Conservation (phyloP, 35 echinoderm and acorn worm genomes). For the Diadema setosum region DNA sequence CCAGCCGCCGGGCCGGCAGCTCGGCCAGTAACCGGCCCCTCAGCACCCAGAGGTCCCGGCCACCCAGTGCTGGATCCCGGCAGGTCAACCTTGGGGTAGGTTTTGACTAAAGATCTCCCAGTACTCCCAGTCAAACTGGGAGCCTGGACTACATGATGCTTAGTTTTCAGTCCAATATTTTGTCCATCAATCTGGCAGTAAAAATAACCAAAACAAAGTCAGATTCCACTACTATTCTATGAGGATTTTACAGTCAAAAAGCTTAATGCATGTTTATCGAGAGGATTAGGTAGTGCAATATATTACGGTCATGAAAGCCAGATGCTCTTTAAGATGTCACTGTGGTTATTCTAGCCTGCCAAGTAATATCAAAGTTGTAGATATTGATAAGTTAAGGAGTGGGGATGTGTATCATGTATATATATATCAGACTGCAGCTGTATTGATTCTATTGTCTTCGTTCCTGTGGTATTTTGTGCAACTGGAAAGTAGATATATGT, state of each 20-base stretch:
- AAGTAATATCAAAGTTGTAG: too few relatives aligned
- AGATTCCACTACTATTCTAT: not conserved
- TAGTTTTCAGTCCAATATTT: not conserved
- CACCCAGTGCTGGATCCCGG: slow-evolving; percentile 50
- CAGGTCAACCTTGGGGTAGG: slow-evolving; percentile 21
- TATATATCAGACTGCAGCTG: too few relatives aligned
- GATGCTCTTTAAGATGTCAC: too few relatives aligned
- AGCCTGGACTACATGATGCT: not conserved
- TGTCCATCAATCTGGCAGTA: not conserved
- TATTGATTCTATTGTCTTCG: too few relatives aligned
- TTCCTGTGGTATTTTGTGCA: too few relatives aligned
- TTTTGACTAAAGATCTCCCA: not conserved
- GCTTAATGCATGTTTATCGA: not conserved
- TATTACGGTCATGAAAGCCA: too few relatives aligned
- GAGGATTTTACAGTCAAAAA: not conserved
- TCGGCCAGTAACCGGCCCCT: slow-evolving; percentile 26
- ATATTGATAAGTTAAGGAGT: too few relatives aligned
- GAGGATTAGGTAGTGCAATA: too few relatives aligned
- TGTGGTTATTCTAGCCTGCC: too few relatives aligned
- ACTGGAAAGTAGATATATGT: too few relatives aligned
- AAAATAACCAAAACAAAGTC: not conserved
- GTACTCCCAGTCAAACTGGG: too few relatives aligned
- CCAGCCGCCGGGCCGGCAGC: slow-evolving; percentile 53
- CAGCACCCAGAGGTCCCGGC: slow-evolving; percentile 72
- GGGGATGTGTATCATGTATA: too few relatives aligned